Conservation (phyloP, 2,888 invertebrate species). For the Melipona bicolor region DNA sequence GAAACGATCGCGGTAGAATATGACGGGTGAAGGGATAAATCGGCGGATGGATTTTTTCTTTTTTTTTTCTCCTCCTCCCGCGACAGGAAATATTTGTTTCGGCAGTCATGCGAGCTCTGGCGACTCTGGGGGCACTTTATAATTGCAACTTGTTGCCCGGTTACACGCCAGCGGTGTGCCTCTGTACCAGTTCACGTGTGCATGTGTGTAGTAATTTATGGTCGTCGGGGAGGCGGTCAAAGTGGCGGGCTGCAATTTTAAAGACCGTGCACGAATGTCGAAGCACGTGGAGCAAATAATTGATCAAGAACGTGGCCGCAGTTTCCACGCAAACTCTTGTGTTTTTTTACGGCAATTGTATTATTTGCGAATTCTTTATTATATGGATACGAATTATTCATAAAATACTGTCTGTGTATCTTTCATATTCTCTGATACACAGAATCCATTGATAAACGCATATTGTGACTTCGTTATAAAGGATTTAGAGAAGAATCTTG, state of each 20-base stretch:
- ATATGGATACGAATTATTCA: not conserved
- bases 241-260: constrained; percentile 46
- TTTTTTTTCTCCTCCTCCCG: no score
- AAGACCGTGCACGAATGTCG: constrained; percentile 58
- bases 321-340: constrained; percentile 13
- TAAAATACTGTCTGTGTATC: no score
- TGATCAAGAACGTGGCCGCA: constrained; percentile 43
- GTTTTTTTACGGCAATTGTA: not conserved
- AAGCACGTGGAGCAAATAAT: constrained; percentile 55
- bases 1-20: not conserved
- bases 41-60: constrained; percentile 29
- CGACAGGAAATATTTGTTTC: constrained; percentile 45
- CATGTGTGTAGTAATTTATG: constrained; percentile 57
- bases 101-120: constrained; percentile 35
- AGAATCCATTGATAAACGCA: no score
- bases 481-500: no score
- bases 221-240: constrained; percentile 27
- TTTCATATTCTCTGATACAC: no score
- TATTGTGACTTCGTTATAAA: no score
- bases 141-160: constrained; percentile 64
- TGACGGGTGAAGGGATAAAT: constrained; percentile 11
- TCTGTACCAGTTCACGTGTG: constrained; percentile 32
- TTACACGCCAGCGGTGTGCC: constrained; percentile 32
- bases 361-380: not conserved
- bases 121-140: constrained; percentile 54